Conservation (phyloP, 2,797 vertebrate species). For the Labroides dimidiatus region DNA sequence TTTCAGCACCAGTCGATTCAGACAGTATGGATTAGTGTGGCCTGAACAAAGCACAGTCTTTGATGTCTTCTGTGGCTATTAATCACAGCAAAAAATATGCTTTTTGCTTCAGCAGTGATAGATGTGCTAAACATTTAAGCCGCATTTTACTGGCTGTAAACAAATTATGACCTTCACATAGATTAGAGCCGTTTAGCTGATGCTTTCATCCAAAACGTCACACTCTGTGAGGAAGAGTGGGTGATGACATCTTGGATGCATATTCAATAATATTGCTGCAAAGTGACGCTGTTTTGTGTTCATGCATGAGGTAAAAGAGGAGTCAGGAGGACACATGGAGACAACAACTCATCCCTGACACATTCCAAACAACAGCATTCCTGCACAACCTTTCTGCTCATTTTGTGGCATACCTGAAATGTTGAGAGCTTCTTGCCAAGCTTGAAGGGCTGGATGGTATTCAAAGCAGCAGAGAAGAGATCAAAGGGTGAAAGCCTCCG, state of each 20-base stretch:
- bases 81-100: conserved; percentile 15
- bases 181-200: conserved; percentile 1
- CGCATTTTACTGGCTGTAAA: neutral
- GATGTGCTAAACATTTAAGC: conserved; percentile 6
- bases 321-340: conserved; percentile 3
- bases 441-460: conserved; percentile 8
- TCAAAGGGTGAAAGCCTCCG: neutral
- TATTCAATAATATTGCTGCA: neutral
- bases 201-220: conserved; percentile 10
- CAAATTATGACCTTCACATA: conserved; percentile 5
- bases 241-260: neutral
- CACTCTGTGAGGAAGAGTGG: neutral
- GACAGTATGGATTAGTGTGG: conserved; percentile 51
- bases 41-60: conserved; percentile 31
- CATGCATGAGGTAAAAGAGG: neutral
- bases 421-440: neutral
- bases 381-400: neutral
- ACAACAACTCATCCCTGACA: neutral
- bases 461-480: conserved; percentile 6
- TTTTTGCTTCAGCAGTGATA: conserved; percentile 24
- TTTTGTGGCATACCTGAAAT: conserved; percentile 16
- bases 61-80: conserved; percentile 33
- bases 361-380: neutral
- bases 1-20: conserved; percentile 52
- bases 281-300: neutral